Base-by-base conservation (phyloP, 1,140 invertebrate species). In the Musca domestica region DNA sequence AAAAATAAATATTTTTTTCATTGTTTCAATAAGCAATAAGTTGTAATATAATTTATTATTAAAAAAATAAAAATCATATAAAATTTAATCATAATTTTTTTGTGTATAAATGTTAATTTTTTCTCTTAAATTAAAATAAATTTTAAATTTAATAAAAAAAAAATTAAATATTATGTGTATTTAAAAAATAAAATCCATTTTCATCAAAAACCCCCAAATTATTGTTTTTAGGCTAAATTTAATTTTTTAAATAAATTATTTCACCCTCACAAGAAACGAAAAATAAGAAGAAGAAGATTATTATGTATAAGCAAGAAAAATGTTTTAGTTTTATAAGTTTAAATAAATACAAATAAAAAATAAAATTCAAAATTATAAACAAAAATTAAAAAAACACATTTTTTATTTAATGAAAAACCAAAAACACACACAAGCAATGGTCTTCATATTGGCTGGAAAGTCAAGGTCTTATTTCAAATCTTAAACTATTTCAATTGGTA, bases 1-100 rank as follows among this genome's bases (percentile, higher is more conserved):
- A 51, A 51, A 51, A 51, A 19, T 20, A 51, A 51, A 19, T 1
- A 51, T 51, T 20, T 51, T 19, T 20, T 20, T 51, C 20, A 51
- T 20, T 61, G 17, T 41, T 61, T 61, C 3, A 41, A 41, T 61
- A 19, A 58, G 30, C 25, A 30, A 48, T 64, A 64, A 64, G 63
- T 49, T 48, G 63, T 73, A 76, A 72, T 72, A 65, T 72, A 74
- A 77, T 77, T 77, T 72, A 69, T 70, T 73, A 74, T 64, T 47
- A 67, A 69, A 74, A 77, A 70, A 41, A 64, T 64, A 64, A n/a
- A n/a, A n/a, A 34, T 46, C 22, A 68, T 68, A 68, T 64, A 41
- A 41, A 41, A 9, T 41, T 41, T 41, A 41, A 69, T 74, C 19
- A 22, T 20, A 20, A 46, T 25, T 12, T 61, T 48, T 64, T 48